Evolutionary conservation across 2,797 vertebrate species (phyloP).

Genomic region (Antrozous pallidus): DNA sequence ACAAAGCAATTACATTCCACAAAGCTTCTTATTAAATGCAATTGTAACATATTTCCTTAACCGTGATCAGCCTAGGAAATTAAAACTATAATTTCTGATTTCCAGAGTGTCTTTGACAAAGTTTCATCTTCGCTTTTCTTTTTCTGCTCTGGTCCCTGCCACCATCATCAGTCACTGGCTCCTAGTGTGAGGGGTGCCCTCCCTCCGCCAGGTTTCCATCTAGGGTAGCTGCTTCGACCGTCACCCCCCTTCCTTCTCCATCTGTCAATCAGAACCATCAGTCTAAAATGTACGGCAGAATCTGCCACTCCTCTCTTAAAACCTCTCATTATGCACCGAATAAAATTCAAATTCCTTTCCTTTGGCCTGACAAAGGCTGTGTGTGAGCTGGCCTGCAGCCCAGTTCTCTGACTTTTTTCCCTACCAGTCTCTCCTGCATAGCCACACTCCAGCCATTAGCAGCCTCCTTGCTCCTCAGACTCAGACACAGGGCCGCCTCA

Average conservation of each 20-base stretch:
- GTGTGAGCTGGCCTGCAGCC: background rate
- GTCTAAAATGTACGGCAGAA: background rate
- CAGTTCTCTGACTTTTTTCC: background rate
- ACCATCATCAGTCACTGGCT: background rate
- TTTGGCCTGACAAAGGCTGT: background rate
- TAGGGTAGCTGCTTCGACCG: background rate
- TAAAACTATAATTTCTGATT: conserved; percentile 66
- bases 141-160: background rate
- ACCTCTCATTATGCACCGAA: background rate
- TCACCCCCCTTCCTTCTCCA: background rate
- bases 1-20: conserved; percentile 65
- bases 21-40: conserved; percentile 58
- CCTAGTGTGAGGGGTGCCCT: background rate
- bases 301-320: background rate
- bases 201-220: background rate
- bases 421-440: background rate
- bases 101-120: conserved; percentile 10
- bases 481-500: background rate
- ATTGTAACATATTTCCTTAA: conserved; percentile 56
- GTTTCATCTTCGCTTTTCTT: background rate
- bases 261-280: background rate
- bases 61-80: conserved; percentile 46
- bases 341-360: background rate
- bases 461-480: background rate
- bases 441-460: background rate